Conservation (phyloP, 2,113 vertebrate genomes). For the Scalopus aquaticus region DNA sequence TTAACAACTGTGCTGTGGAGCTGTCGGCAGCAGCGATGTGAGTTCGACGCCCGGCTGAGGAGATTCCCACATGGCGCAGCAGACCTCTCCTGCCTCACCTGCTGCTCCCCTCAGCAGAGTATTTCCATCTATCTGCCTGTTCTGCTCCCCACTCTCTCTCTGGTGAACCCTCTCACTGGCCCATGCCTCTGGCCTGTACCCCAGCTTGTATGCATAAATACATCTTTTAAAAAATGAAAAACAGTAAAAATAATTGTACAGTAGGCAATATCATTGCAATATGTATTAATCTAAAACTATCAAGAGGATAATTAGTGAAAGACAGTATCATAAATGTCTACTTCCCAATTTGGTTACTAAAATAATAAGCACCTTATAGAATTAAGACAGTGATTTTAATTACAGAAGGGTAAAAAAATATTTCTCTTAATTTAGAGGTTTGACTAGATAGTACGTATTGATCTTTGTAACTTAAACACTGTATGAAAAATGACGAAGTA, state of each 20-base stretch:
- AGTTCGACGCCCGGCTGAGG: no score
- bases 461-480: neutral
- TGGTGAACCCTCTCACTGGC: no score
- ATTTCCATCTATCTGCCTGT: no score
- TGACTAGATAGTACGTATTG: neutral
- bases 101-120: no score
- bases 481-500: neutral
- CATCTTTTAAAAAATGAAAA: no score
- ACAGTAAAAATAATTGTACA: neutral
- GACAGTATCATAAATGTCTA: neutral
- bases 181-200: no score
- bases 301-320: neutral
- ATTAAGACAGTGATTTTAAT: slow-evolving; percentile 9
- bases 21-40: no score
- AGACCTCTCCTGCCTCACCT: no score
- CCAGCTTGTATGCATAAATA: no score
- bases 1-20: no score
- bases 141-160: no score
- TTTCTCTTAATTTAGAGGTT: neutral
- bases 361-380: neutral
- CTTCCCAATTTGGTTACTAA: slow-evolving; percentile 4
- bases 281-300: neutral
- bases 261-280: neutral
- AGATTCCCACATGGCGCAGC: no score
- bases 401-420: slow-evolving; percentile 17